Evolutionary conservation across 2,888 invertebrate species (phyloP).

Genomic region (Leucoptera coffeella): DNA sequence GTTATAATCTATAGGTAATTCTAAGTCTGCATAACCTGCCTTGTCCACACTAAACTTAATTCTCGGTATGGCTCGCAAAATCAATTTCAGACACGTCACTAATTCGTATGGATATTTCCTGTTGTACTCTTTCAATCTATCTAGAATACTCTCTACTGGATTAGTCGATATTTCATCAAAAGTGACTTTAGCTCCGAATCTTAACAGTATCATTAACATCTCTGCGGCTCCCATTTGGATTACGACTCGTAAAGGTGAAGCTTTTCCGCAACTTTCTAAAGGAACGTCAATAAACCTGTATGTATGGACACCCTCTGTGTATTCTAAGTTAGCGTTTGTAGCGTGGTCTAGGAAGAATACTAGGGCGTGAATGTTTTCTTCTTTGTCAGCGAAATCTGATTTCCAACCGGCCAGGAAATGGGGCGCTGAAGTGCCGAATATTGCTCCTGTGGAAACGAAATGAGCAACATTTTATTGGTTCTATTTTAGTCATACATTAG

Average conservation of each 20-base stretch:
- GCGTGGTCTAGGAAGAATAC: slow-evolving; percentile 76
- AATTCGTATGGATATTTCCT: slow-evolving; percentile 63
- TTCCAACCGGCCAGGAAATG: slow-evolving; percentile 83
- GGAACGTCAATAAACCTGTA: slow-evolving; percentile 71
- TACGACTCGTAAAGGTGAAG: slow-evolving; percentile 67
- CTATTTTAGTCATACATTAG: no score
- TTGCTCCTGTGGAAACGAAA: slow-evolving; percentile 52
- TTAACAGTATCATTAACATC: slow-evolving; percentile 64
- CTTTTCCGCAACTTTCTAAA: slow-evolving; percentile 72
- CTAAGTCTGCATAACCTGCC: slow-evolving; percentile 18
- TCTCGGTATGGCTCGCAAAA: slow-evolving; percentile 59
- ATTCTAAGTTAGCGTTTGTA: slow-evolving; percentile 57
- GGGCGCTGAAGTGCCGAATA: slow-evolving; percentile 75
- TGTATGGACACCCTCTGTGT: slow-evolving; percentile 22
- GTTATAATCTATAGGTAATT: slow-evolving; percentile 32
- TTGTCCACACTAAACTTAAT: slow-evolving; percentile 45
- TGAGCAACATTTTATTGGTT: no score
- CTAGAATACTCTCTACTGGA: slow-evolving; percentile 59
- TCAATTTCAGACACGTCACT: slow-evolving; percentile 61
- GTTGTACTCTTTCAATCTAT: slow-evolving; percentile 58
- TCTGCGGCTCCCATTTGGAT: slow-evolving; percentile 70
- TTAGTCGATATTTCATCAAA: slow-evolving; percentile 54
- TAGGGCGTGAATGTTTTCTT: slow-evolving; percentile 72
- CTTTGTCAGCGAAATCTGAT: slow-evolving; percentile 72
- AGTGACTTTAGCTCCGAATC: slow-evolving; percentile 62